These are phyloP conservation scores for Pantelozetes paolii DNA, from an alignment of 2,888 invertebrate species.

Conservation along the genomic window DNA sequence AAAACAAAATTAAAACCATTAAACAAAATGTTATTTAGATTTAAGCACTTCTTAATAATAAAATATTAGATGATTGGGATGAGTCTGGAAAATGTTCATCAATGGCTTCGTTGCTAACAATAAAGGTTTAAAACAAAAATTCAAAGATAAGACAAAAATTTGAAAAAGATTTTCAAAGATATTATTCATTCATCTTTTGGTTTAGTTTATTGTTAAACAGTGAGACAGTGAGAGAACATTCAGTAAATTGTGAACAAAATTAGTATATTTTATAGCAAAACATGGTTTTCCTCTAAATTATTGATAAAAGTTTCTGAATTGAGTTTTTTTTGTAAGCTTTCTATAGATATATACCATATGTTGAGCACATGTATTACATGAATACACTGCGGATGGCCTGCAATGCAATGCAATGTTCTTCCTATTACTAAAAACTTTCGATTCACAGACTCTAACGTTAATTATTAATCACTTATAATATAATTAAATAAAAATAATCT, in stretches of 20 bases:
- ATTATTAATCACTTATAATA: no score
- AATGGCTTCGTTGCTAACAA: no score
- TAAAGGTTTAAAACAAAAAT: not conserved
- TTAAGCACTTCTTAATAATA: no score
- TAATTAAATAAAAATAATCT: no score
- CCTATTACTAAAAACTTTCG: not conserved
- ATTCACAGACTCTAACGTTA: not conserved
- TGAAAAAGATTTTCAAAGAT: not conserved
- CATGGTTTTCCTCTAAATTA: slow-evolving; percentile 2
- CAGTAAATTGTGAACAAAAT: no score
- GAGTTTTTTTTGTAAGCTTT: not conserved
- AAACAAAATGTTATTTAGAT: no score
- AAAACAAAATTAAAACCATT: no score
- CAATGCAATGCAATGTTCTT: no score
- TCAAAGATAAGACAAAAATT: no score
- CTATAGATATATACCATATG: slow-evolving; percentile 18
- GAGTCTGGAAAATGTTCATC: no score
- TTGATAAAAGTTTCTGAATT: slow-evolving; percentile 7
- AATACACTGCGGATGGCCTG: not conserved
- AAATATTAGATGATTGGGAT: no score
- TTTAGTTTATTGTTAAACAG: slow-evolving; percentile 6
- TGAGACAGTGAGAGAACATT: not conserved
- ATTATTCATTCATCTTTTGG: slow-evolving; percentile 2
- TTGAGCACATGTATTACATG: slow-evolving; percentile 2
- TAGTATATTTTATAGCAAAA: not conserved